phyloP scores from a whole-genome alignment of 2,797 vertebrate species.

The Catamblyrhynchus diadema region DNA sequence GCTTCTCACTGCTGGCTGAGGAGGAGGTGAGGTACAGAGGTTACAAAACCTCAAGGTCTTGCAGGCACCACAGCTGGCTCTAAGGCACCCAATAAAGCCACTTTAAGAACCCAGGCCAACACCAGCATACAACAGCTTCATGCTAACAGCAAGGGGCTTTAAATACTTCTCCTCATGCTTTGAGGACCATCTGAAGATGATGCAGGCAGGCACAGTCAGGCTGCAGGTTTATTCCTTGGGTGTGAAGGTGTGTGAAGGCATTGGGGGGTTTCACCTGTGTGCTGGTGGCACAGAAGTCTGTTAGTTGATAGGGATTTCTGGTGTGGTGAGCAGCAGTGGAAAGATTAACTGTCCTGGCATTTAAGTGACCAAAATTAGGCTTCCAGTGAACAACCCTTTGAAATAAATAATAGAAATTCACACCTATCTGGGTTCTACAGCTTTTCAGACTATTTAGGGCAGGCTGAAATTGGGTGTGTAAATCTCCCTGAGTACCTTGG shows the following conservation, averaged over 20 bases:
- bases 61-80: not conserved
- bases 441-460: slow-evolving; percentile 1
- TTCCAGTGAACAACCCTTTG: slow-evolving; percentile 56
- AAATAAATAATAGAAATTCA: slow-evolving; percentile 75
- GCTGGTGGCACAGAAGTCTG: not conserved
- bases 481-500: slow-evolving; percentile 21
- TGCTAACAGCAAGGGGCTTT: not conserved
- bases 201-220: not conserved
- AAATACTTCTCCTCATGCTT: rapidly evolving
- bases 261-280: rapidly evolving
- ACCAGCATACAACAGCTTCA: not conserved
- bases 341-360: slow-evolving; percentile 72
- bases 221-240: not conserved
- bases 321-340: slow-evolving; percentile 49
- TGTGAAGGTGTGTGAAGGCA: not conserved
- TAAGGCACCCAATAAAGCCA: rapidly evolving
- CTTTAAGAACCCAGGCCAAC: not conserved
- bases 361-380: slow-evolving; percentile 74
- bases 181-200: not conserved
- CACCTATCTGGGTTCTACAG: slow-evolving; percentile 20
- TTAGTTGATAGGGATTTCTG: slow-evolving; percentile 46
- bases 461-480: slow-evolving; percentile 35
- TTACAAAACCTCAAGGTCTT: not conserved
- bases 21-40: not conserved
- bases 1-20: not conserved